These are phyloP conservation scores for Australoheros scitulus DNA, from an alignment of 2,113 vertebrate genomes.

Conservation along the genomic window DNA sequence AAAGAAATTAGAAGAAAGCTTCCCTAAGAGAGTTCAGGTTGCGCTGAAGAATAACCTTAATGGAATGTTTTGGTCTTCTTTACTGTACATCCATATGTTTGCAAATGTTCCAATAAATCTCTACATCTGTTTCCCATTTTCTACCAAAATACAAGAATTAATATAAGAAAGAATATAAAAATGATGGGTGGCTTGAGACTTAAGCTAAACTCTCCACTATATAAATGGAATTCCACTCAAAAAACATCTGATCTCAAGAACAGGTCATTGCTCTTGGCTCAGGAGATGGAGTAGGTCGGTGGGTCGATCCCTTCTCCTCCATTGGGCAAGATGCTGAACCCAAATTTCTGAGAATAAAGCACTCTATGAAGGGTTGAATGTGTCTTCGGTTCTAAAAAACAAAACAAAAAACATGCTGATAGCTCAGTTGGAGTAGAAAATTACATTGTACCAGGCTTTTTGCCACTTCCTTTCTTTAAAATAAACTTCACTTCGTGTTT, in stretches of 20 bases:
- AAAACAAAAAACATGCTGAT: no score
- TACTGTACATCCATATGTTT: no score
- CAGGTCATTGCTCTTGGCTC: background rate
- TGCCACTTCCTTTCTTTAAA: background rate
- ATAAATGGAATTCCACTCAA: constrained; percentile 23
- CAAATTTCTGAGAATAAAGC: background rate
- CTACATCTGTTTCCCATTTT: no score
- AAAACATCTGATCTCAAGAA: background rate
- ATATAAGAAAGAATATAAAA: no score
- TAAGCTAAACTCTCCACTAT: background rate
- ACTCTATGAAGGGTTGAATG: background rate
- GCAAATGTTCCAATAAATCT: no score
- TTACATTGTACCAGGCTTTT: background rate
- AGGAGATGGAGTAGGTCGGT: background rate
- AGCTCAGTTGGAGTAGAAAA: background rate
- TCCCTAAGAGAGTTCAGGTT: no score
- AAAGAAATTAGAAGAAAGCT: no score
- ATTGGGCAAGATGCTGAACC: background rate
- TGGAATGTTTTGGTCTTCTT: no score
- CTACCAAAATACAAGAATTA: no score
- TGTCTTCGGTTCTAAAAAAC: background rate
- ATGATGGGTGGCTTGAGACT: no score
- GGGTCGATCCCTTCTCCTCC: background rate
- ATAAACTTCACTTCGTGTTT: constrained; percentile 35
- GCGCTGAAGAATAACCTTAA: no score